A percentile compares a stretch with the other conserved stretches of the same genome.
phyloP scores from a whole-genome alignment of 2,113 vertebrate species.

The Mormyrus lacerda region DNA sequence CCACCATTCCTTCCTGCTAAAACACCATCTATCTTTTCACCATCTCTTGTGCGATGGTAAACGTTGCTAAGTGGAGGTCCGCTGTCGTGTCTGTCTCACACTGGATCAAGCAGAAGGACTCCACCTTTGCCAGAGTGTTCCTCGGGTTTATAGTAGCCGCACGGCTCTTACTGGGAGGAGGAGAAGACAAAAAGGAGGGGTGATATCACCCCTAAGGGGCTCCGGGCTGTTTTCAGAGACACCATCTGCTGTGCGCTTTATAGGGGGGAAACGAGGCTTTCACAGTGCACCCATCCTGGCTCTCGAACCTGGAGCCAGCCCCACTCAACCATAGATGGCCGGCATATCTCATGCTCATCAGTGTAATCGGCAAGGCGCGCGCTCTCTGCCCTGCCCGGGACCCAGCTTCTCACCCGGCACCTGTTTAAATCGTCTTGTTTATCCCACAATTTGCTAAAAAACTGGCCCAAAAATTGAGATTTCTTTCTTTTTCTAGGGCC shows the following conservation, averaged over 20 bases:
- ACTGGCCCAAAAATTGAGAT: too few species aligned
- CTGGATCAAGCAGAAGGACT: neutral
- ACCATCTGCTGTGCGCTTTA: conserved; percentile 13
- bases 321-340: neutral
- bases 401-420: neutral
- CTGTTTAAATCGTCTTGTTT: neutral
- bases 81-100: neutral
- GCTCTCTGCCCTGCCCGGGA: neutral
- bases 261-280: neutral
- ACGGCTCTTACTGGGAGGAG: neutral
- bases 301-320: neutral
- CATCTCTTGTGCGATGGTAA: neutral
- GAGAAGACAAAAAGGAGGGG: neutral
- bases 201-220: too few species aligned
- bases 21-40: neutral
- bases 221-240: neutral
- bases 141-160: neutral
- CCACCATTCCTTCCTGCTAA: neutral
- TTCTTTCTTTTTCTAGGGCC: neutral
- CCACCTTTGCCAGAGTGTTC: neutral
- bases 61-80: neutral
- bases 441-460: neutral
- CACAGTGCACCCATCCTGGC: neutral
- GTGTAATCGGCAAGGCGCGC: neutral
- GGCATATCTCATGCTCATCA: neutral